phyloP scores from a whole-genome alignment of 2,113 vertebrate species.

The Silurus glanis region DNA sequence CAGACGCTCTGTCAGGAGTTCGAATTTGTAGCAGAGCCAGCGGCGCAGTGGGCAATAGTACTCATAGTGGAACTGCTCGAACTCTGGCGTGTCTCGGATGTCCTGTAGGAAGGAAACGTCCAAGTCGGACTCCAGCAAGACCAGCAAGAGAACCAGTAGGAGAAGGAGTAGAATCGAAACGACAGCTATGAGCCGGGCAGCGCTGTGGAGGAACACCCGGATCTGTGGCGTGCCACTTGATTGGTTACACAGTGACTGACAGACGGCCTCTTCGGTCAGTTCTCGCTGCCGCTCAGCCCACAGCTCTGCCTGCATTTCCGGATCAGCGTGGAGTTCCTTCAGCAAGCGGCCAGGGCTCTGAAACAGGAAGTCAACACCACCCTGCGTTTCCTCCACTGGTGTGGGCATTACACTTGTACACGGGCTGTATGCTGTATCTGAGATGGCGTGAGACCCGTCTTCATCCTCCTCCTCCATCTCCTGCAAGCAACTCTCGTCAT shows the following conservation, averaged over 20 bases:
- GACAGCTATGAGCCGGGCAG: conserved; percentile 77
- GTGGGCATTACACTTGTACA: conserved; percentile 92
- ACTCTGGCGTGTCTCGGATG: conserved; percentile 96
- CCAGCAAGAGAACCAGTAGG: conserved; percentile 84
- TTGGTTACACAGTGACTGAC: conserved; percentile 75
- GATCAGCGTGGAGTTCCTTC: conserved; percentile 84
- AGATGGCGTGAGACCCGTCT: conserved; percentile 83
- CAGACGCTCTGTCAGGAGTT: conserved; percentile 79
- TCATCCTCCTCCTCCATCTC: conserved; percentile 76
- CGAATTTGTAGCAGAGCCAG: conserved; percentile 90
- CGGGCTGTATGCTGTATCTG: conserved; percentile 90
- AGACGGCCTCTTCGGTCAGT: conserved; percentile 80
- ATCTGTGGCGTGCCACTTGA: conserved; percentile 81
- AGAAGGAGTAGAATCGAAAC: conserved; percentile 73
- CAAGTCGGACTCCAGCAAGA: conserved; percentile 94
- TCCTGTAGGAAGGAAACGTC: conserved; percentile 95
- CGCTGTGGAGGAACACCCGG: conserved; percentile 85
- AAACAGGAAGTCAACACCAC: conserved; percentile 88
- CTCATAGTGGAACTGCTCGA: conserved; percentile 96
- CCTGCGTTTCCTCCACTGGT: conserved; percentile 81
- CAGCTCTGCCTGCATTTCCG: conserved; percentile 87
- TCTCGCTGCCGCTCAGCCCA: conserved; percentile 86
- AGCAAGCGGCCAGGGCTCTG: conserved; percentile 83
- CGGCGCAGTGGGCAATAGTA: conserved; percentile 96
- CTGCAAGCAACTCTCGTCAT: conserved; percentile 61